Base-by-base conservation (phyloP, 1,140 invertebrate species). In the Drosophila ficusphila region DNA sequence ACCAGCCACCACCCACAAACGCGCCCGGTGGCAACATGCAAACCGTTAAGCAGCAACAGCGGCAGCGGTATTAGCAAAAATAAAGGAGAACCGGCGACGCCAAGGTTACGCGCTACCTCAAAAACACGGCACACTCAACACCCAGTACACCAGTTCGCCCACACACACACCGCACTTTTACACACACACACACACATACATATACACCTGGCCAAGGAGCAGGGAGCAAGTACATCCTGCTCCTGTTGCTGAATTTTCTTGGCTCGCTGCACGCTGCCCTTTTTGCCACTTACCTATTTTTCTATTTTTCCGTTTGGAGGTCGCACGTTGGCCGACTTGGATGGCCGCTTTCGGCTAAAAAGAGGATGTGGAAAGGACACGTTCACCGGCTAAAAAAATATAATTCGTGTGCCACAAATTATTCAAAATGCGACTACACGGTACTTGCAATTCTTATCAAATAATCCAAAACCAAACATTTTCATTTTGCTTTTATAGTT, bases 31-130 rank as follows among this genome's bases (percentile, higher is more conserved):
- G 14, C 47, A 1, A 12, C 74, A 72, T 72, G 77, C 77, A 75
- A 77, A 61, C 44, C 58, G 53, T 68, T 65, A 64, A 70, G 57
- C 58, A 49, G 47, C 57, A 39, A 36, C 21, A 29, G 25, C 39
- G 14, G 33, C 42, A 11, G 39, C 29, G 18, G 41, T 19, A 60
- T 60, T 60, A 41, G 48, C 34, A 34, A 65, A 65, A 42, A 58
- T 57, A 73, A 61, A 36, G 47, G 23, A 44, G 51, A 53, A 85
- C 42, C 52, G 52, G 41, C 65, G 53, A 69, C 81, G 76, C 82
- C 81, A 85, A 85, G 81, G 81, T 85, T 86, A 86, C 60, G 36
- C 38, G 56, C 54, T 64, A 53, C 53, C 48, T 70, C 33, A 23
- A 23, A 54, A 31, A 47, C 56, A 46, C 44, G 38, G 38, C 65